A percentile compares a stretch with the other conserved stretches of the same genome.
Evolutionary conservation across 2,113 vertebrate species (phyloP).

Genomic region (Tetrao urogallus): DNA sequence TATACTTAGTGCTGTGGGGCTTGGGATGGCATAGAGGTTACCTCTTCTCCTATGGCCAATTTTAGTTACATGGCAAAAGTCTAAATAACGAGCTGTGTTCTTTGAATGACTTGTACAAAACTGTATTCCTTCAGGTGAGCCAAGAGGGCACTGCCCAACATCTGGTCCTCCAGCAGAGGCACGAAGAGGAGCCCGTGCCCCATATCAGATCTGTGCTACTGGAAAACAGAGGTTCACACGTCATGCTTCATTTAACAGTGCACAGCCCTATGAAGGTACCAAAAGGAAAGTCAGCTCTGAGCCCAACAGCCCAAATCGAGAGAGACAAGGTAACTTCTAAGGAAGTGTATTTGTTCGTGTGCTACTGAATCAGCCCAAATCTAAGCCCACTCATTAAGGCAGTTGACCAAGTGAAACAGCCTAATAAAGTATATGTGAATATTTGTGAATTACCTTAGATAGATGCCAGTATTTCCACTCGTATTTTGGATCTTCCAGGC

Average conservation of each 20-base stretch:
- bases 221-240: constrained; percentile 76
- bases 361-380: background rate
- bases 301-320: constrained; percentile 81
- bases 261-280: constrained; percentile 62
- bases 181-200: constrained; percentile 39
- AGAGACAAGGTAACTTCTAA: constrained; percentile 73
- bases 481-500: background rate
- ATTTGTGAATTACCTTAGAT: background rate
- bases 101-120: constrained; percentile 9
- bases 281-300: constrained; percentile 84
- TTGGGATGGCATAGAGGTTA: background rate
- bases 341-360: background rate
- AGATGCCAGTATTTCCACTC: background rate
- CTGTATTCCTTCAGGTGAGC: constrained; percentile 65
- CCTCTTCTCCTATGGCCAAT: background rate
- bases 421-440: background rate
- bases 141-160: constrained; percentile 48
- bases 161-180: constrained; percentile 61
- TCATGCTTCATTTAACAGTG: constrained; percentile 79
- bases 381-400: background rate
- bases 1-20: background rate
- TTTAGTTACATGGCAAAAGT: background rate
- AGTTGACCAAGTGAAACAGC: background rate
- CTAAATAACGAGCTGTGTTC: background rate
- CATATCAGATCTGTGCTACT: background rate